phyloP scores from a whole-genome alignment of 2,797 vertebrate genomes.

The Vespertilio murinus region DNA sequence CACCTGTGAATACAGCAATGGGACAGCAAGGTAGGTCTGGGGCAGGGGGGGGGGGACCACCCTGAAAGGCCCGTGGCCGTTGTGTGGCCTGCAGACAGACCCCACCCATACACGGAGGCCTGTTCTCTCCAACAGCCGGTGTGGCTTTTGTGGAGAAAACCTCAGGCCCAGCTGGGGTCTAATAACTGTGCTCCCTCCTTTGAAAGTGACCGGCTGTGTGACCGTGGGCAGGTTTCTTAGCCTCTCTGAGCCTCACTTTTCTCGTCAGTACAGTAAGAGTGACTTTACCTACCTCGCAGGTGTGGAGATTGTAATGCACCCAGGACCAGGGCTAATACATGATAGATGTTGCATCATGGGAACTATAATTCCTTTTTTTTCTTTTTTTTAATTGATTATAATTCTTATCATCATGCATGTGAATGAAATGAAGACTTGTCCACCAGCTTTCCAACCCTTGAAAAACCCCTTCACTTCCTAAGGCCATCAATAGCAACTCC shows the following conservation, averaged over 20 bases:
- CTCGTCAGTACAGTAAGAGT: neutral
- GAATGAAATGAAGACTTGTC: neutral
- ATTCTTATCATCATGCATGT: neutral
- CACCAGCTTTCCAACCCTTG: neutral
- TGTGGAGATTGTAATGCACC: neutral
- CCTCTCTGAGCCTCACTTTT: constrained; percentile 8
- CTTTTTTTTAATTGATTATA: no score
- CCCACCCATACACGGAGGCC: neutral
- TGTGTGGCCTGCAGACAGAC: neutral
- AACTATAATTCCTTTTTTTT: neutral
- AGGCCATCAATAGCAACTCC: neutral
- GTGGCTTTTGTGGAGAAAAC: neutral
- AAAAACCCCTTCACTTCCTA: neutral
- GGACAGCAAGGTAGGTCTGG: constrained; percentile 83
- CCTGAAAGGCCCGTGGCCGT: no score
- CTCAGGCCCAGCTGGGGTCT: neutral
- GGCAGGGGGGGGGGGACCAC: accelerated
- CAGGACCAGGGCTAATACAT: neutral
- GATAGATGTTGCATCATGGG: neutral
- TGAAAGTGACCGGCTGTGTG: neutral
- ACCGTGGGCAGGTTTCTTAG: neutral
- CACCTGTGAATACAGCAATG: constrained; percentile 87
- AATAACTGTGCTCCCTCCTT: neutral
- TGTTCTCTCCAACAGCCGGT: neutral
- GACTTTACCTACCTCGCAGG: neutral